Evolutionary conservation across 2,888 invertebrate species (phyloP), one percentile per base, ranked within the genome.

Genomic region (Leptinotarsa rubiginosa): DNA sequence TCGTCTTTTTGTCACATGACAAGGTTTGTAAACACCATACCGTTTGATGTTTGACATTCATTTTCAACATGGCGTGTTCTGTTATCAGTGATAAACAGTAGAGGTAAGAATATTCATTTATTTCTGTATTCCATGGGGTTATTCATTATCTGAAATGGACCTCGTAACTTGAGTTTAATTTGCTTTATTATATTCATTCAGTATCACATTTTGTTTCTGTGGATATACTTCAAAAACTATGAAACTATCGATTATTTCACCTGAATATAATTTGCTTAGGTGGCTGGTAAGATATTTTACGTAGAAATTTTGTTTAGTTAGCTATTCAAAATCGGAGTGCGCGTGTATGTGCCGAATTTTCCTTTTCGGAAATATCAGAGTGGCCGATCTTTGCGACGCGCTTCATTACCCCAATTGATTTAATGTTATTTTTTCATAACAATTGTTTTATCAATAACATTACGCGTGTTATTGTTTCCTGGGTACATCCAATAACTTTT

Each of bases 41-140:
- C 69, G 81, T 81, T 83, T 82, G 81, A 82, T 81, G 81, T 83
- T 83, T 82, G 83, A 84, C 83, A 82, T 81, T 80, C 79, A 78
- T 79, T 78, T 81, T 80, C 83, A 84, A 84, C 81, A 84, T 84
- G 84, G 84, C 83, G 84, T 82, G 82, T 81, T 81, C 81, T 83
- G 82, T 83, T 82, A 80, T 80, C 80, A 82, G 83, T 80, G 83
- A 81, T 83, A 81, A 81, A 80, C 81, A 81, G 77, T 81, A 81
- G 79, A 79, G 83, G 84, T 84, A 76, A 84, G 84, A 81, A 79
- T 79, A 80, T 79, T 47, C 22, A 65, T 73, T 79, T 79, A 76
- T 75, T 75, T 65, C 68, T 31, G 20, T 68, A 64, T 73, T 56
- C 47, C n/a, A 50, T 49, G 50, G 65, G 41, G 22, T 59, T 59